Conservation (phyloP, 1,140 invertebrate genomes). For the Euura lappo region DNA sequence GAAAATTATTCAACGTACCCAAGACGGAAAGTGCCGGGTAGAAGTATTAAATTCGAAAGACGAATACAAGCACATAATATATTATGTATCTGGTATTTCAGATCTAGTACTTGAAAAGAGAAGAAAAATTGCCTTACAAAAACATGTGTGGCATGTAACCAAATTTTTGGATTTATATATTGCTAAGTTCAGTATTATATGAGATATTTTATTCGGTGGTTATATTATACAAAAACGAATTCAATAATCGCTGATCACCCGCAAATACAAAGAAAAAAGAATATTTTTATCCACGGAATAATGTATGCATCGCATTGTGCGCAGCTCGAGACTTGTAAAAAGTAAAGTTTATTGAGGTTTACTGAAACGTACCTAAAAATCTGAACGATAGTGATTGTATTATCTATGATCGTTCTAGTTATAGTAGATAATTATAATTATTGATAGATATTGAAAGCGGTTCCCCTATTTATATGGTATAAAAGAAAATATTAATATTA, state of each 20-base stretch:
- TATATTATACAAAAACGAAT: neutral
- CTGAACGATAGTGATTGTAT: neutral
- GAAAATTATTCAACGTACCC: neutral
- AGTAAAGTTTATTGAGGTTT: too few species aligned
- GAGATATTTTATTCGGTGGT: neutral
- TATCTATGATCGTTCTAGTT: neutral
- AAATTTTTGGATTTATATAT: neutral
- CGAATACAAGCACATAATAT: neutral
- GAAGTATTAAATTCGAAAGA: neutral
- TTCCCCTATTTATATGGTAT: neutral
- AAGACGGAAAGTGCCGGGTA: neutral
- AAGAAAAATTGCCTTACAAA: neutral
- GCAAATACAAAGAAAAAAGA: neutral
- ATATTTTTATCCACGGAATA: neutral
- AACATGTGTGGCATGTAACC: neutral
- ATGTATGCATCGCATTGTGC: neutral
- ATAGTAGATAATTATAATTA: constrained; percentile 3
- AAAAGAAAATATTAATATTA: constrained; percentile 11
- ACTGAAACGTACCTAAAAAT: neutral
- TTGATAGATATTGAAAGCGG: neutral
- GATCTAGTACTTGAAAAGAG: neutral
- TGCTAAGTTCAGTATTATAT: constrained; percentile 2
- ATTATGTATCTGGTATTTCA: neutral
- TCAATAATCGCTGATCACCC: too few species aligned
- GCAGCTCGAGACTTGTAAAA: neutral